Percentiles rank a stretch among this genome's conserved stretches.
Evolutionary conservation across 2,113 vertebrate genomes (phyloP).

Genomic region (Emydocephalus ijimae): DNA sequence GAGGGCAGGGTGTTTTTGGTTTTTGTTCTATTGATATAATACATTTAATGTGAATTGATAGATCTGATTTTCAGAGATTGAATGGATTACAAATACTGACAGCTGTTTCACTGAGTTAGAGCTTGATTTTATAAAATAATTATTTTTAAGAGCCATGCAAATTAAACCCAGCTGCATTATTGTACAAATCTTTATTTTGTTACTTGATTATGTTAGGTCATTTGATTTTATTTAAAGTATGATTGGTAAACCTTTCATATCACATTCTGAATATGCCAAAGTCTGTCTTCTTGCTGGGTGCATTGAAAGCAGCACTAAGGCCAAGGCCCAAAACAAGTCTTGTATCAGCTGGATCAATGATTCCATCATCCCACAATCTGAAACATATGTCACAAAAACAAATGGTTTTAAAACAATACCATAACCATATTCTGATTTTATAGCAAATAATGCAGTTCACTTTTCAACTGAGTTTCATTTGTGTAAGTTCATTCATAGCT

Average conservation of each 20-base stretch:
- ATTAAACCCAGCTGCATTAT: not conserved
- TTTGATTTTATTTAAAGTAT: not conserved
- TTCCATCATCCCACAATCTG: slow-evolving; percentile 97
- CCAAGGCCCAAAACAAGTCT: slow-evolving; percentile 92
- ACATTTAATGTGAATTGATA: not conserved
- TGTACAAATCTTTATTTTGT: slow-evolving; percentile 27
- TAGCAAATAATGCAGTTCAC: not conserved
- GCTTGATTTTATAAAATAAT: not conserved
- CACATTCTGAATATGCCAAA: slow-evolving; percentile 96
- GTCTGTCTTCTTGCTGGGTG: slow-evolving; percentile 83
- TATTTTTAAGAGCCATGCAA: not conserved
- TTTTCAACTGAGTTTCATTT: not conserved
- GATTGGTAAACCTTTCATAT: slow-evolving; percentile 4
- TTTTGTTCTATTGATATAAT: not conserved
- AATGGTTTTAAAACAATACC: not conserved
- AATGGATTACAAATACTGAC: not conserved
- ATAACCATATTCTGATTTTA: not conserved
- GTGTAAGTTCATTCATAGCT: not conserved
- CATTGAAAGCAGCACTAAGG: slow-evolving; percentile 88
- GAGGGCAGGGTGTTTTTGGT: not conserved
- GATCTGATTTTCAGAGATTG: slow-evolving; percentile 15
- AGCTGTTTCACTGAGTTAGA: not conserved
- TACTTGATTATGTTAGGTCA: not conserved
- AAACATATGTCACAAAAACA: slow-evolving; percentile 25
- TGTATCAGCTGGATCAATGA: slow-evolving; percentile 94